Conservation (phyloP, 1,140 invertebrate genomes). For the Drosophila sturtevanti region DNA sequence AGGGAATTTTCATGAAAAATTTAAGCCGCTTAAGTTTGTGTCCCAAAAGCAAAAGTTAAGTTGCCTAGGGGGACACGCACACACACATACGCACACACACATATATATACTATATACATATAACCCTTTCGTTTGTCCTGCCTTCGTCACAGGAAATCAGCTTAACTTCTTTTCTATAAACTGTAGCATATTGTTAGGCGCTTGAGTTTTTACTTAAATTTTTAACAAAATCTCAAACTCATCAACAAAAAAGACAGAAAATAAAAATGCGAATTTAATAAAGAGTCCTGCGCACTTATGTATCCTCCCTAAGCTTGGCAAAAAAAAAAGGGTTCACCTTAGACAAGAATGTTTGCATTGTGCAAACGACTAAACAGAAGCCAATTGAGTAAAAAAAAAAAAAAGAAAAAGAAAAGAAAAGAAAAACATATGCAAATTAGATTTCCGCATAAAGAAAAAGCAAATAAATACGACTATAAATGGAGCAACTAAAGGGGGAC, state of each 20-base stretch:
- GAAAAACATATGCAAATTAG: constrained; percentile 65
- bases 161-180: constrained; percentile 66
- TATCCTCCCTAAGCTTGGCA: constrained; percentile 10
- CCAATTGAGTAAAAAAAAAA: constrained; percentile 41
- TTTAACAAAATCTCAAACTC: constrained; percentile 34
- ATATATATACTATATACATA: too few relatives aligned
- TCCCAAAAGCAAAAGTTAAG: constrained; percentile 64
- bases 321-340: constrained; percentile 59
- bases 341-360: constrained; percentile 46
- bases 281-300: not conserved
- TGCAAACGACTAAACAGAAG: constrained; percentile 49
- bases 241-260: constrained; percentile 10
- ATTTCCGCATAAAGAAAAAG: constrained; percentile 58
- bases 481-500: constrained; percentile 7
- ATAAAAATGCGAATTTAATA: constrained; percentile 20
- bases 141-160: constrained; percentile 53
- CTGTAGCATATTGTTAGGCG: constrained; percentile 53
- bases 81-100: constrained; percentile 32
- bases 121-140: constrained; percentile 28
- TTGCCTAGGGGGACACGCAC: constrained; percentile 39
- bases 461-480: constrained; percentile 31
- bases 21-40: constrained; percentile 72
- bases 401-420: constrained; percentile 2
- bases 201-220: constrained; percentile 30
- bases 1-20: constrained; percentile 34